Evolutionary conservation across 2,888 invertebrate genomes (phyloP), one percentile per base, ranked within the genome.

Genomic region (Clusia tigrina): DNA sequence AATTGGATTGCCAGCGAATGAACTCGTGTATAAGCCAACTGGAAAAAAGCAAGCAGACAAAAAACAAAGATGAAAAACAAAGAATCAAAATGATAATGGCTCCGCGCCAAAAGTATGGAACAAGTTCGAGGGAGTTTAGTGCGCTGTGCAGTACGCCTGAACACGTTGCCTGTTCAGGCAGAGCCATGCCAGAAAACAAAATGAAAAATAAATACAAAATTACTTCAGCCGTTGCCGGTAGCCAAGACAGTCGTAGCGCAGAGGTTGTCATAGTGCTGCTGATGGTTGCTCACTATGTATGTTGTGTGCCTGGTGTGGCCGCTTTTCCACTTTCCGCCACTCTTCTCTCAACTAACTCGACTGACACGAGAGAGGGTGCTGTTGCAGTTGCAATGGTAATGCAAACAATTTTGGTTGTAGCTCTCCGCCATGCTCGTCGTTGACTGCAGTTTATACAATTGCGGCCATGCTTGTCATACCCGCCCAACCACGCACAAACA

Each of bases 1-100:
- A 64, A 66, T 48, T 64, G 54, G 62, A 53, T 60, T 58, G 42
- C 18, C 38, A 38, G 51, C 20, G 46, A 55, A 52, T 42, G 18
- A 52, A n/a, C 25, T 42, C 42, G 3, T 3, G n/a, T 10, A 42
- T 42, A 42, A 10, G n/a, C n/a, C 2, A 6, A 42, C 42, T 6
- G n/a, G n/a, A 15, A 17, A 42, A n/a, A 6, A n/a, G n/a, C 42
- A 15, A 3, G 42, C 42, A 42, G 42, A n/a, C 18, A 48, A 48
- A 18, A 48, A 20, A 48, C 5, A 6, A 3, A 18, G 48, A 15
- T 5, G 22, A 22, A 58, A 17, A 53, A 54, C 53, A 17, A 23
- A 53, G 18, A 37, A 5, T 56, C 18, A 51, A 38, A 61, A 58
- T 46, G 32, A 63, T 48, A 60, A 61, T 62, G 54, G 37, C 48